phyloP scores from a whole-genome alignment of 1,140 invertebrate species.

The Prorops nasuta region DNA sequence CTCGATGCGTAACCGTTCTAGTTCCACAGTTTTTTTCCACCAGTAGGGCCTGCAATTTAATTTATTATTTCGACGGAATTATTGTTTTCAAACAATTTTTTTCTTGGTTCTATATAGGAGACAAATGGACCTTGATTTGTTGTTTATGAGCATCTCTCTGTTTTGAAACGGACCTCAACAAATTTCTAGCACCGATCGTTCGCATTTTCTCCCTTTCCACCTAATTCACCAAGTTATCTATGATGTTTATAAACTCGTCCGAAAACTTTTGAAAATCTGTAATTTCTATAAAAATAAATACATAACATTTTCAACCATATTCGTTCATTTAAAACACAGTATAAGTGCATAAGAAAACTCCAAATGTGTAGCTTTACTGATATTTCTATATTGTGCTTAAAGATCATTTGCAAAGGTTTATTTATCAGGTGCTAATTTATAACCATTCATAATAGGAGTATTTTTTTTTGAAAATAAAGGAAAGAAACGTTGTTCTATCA shows the following conservation, averaged over 20 bases:
- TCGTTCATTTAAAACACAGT: no score
- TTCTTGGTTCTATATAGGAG: background rate
- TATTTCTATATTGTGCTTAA: no score
- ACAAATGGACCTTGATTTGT: slow-evolving; percentile 66
- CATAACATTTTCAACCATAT: no score
- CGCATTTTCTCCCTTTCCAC: slow-evolving; percentile 87
- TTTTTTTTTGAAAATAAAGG: no score
- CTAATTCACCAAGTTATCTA: slow-evolving; percentile 70
- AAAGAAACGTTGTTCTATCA: no score
- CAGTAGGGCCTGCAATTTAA: slow-evolving; percentile 74
- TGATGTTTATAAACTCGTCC: slow-evolving; percentile 70
- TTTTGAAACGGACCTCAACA: slow-evolving; percentile 78
- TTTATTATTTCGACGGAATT: slow-evolving; percentile 3
- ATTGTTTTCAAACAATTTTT: background rate
- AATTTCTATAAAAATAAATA: slow-evolving; percentile 77
- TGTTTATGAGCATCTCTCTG: slow-evolving; percentile 78
- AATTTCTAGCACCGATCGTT: slow-evolving; percentile 79
- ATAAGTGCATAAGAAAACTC: no score
- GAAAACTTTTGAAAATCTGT: slow-evolving; percentile 77
- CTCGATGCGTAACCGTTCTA: slow-evolving; percentile 78
- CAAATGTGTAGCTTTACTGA: no score
- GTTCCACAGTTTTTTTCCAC: slow-evolving; percentile 77
- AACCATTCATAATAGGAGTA: no score
- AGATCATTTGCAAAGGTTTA: no score
- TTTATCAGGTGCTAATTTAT: no score